Conservation (phyloP, 2,113 vertebrate genomes). For the Ciconia boyciana region DNA sequence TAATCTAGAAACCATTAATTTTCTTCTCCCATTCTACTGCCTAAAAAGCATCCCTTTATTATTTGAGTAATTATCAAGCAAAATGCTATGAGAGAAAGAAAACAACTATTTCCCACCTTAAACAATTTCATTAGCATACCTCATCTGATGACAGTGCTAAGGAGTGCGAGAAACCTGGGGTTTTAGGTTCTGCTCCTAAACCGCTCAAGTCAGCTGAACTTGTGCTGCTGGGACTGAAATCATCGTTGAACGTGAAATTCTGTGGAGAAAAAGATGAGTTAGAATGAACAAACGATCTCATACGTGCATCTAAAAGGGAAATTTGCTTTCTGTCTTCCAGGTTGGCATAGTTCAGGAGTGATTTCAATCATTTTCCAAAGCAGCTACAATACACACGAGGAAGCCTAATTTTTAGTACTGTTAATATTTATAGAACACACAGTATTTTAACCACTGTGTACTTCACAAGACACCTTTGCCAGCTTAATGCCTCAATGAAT, state of each 20-base stretch:
- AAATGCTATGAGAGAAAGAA: background rate
- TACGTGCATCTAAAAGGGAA: background rate
- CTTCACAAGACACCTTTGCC: background rate
- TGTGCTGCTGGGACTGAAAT: conserved; percentile 91
- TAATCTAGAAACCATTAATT: background rate
- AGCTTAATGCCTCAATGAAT: background rate
- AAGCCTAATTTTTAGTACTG: background rate
- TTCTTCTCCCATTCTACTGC: background rate
- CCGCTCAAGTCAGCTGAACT: conserved; percentile 91
- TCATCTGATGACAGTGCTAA: conserved; percentile 88
- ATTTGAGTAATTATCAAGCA: background rate
- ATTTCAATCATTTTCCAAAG: background rate
- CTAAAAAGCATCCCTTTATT: background rate
- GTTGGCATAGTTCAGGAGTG: background rate
- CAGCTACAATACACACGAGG: background rate
- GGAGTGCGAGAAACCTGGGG: conserved; percentile 78
- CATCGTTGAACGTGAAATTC: conserved; percentile 83
- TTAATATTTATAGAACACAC: background rate
- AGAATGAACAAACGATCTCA: background rate
- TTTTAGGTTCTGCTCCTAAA: conserved; percentile 80
- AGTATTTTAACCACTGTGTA: background rate
- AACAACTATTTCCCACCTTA: background rate
- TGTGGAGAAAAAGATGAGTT: conserved; percentile 60
- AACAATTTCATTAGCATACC: conserved; percentile 70
- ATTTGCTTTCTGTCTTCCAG: background rate